A percentile compares a stretch with the other conserved stretches of the same genome.
These are phyloP conservation scores for Squalus acanthias DNA, from an alignment of 2,797 vertebrate species.

Conservation along the genomic window DNA sequence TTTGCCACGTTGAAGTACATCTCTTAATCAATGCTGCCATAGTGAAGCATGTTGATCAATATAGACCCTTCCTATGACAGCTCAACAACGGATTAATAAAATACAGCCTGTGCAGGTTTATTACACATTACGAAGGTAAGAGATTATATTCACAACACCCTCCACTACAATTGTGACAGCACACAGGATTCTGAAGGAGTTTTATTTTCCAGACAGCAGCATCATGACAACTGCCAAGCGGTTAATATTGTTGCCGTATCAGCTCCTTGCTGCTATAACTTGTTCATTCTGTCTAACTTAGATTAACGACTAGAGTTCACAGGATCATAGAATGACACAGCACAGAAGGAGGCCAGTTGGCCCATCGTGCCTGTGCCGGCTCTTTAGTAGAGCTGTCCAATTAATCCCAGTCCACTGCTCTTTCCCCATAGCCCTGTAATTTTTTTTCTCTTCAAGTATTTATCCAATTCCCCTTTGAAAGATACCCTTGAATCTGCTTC, in stretches of 20 bases:
- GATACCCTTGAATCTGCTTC: not conserved
- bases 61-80: not conserved
- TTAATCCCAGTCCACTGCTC: not conserved
- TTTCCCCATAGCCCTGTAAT: not conserved
- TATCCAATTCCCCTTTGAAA: not conserved
- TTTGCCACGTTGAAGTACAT: not conserved
- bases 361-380: not conserved
- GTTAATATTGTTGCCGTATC: not conserved
- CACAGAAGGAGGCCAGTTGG: too few species aligned
- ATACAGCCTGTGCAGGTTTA: not conserved
- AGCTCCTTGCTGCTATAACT: not conserved
- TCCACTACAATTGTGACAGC: not conserved
- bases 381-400: not conserved
- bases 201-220: not conserved
- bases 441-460: not conserved
- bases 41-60: not conserved
- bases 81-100: not conserved
- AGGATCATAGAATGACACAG: too few species aligned
- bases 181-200: not conserved
- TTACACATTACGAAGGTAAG: not conserved
- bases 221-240: not conserved
- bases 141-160: not conserved
- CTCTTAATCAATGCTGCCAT: not conserved
- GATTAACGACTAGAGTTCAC: not conserved
- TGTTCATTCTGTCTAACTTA: not conserved